Evolutionary conservation across 2,113 vertebrate genomes (phyloP).

Genomic region (Lampris incognitus): DNA sequence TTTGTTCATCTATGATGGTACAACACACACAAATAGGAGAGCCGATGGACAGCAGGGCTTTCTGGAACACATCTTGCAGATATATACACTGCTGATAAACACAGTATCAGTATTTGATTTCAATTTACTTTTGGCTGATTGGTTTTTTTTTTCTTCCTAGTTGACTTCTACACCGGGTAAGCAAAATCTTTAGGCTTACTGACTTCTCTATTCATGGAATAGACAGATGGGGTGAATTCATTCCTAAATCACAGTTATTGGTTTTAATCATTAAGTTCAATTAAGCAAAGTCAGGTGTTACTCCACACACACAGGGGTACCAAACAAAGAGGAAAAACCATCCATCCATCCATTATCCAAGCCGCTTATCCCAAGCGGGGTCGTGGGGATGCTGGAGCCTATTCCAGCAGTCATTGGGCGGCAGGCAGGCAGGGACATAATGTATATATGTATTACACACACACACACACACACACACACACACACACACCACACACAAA

Average conservation of each 20-base stretch:
- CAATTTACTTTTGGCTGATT: not conserved
- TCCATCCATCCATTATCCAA: too few species aligned
- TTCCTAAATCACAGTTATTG: not conserved
- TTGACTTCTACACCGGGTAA: not conserved
- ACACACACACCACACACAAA: not conserved
- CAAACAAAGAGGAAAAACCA: too few species aligned
- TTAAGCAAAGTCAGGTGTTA: too few species aligned
- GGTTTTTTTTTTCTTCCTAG: not conserved
- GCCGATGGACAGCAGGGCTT: slow-evolving; percentile 8
- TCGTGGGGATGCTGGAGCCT: too few species aligned
- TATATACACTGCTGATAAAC: not conserved
- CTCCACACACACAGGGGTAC: too few species aligned
- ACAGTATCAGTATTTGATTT: too few species aligned
- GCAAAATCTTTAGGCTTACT: not conserved
- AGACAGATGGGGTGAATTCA: not conserved
- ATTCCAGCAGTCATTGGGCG: too few species aligned
- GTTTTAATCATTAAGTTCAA: not conserved
- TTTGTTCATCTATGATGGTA: not conserved
- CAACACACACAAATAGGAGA: too few species aligned
- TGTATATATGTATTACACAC: not conserved
- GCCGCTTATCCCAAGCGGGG: too few species aligned
- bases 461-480: not conserved
- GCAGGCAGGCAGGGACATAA: not conserved
- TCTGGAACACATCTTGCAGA: slow-evolving; percentile 23
- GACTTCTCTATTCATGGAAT: not conserved